phyloP scores from a whole-genome alignment of 2,888 invertebrate species.

The Adelphocoris suturalis region DNA sequence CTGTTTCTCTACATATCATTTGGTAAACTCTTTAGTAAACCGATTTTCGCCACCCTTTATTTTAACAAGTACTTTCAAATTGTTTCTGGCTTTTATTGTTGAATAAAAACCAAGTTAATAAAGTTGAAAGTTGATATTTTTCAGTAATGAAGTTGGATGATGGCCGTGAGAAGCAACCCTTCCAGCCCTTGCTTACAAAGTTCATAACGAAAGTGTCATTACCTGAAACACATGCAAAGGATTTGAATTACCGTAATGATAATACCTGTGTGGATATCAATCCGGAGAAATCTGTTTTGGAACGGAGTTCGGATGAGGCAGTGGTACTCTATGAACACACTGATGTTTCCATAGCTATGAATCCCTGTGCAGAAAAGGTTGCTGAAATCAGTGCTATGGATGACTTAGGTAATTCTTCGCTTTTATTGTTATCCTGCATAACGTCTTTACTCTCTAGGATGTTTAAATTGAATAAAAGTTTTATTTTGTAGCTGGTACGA shows the following conservation, averaged over 20 bases:
- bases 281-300: not conserved
- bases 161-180: not conserved
- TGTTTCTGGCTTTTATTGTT: too few relatives aligned
- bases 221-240: not conserved
- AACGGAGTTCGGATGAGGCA: too few relatives aligned
- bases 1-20: too few relatives aligned
- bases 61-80: too few relatives aligned
- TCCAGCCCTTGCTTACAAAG: not conserved
- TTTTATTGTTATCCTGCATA: not conserved
- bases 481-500: too few relatives aligned
- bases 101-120: too few relatives aligned
- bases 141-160: conserved; percentile 24
- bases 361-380: not conserved
- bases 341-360: not conserved
- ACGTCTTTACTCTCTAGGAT: too few relatives aligned
- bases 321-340: too few relatives aligned
- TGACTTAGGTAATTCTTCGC: not conserved
- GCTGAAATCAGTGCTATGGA: not conserved
- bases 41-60: too few relatives aligned
- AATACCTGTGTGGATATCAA: not conserved
- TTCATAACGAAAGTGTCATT: not conserved
- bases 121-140: not conserved
- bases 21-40: too few relatives aligned
- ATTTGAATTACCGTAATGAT: not conserved
- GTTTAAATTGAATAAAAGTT: too few relatives aligned